Percentiles rank a stretch among this genome's conserved stretches.
Conservation (phyloP, 2,113 vertebrate species). For the Dendropsophus ebraccatus region DNA sequence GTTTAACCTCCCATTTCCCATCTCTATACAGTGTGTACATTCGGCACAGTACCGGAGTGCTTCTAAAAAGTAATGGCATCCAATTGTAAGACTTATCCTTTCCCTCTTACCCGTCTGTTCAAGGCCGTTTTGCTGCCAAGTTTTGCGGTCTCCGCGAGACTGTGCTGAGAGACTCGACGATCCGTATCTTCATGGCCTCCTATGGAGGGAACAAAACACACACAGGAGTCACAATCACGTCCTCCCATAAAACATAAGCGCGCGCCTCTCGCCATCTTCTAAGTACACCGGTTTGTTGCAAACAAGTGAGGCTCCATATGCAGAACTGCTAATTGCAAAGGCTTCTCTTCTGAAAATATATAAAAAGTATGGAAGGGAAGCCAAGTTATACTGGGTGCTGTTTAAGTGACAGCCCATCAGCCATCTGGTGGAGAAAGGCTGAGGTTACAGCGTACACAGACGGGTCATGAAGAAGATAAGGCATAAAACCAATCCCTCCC, state of each 20-base stretch:
- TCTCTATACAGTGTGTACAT: not conserved
- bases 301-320: not conserved
- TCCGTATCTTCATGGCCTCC: slow-evolving; percentile 88
- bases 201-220: slow-evolving; percentile 61
- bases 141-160: slow-evolving; percentile 86
- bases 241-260: not conserved
- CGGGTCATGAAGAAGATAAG: not conserved
- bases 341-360: not conserved
- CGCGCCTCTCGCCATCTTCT: not conserved
- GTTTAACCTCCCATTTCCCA: not conserved
- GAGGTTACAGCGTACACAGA: not conserved
- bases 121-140: slow-evolving; percentile 90
- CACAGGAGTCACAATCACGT: not conserved
- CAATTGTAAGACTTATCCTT: not conserved
- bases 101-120: slow-evolving; percentile 86
- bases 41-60: not conserved
- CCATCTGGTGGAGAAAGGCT: not conserved
- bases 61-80: not conserved
- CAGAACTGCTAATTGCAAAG: not conserved
- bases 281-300: not conserved
- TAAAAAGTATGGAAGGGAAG: not conserved
- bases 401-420: not conserved
- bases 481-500: not conserved
- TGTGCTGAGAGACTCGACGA: slow-evolving; percentile 87
- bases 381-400: not conserved